Base-by-base conservation (phyloP, 2,888 invertebrate genomes). In the Drosophila neotestacea region DNA sequence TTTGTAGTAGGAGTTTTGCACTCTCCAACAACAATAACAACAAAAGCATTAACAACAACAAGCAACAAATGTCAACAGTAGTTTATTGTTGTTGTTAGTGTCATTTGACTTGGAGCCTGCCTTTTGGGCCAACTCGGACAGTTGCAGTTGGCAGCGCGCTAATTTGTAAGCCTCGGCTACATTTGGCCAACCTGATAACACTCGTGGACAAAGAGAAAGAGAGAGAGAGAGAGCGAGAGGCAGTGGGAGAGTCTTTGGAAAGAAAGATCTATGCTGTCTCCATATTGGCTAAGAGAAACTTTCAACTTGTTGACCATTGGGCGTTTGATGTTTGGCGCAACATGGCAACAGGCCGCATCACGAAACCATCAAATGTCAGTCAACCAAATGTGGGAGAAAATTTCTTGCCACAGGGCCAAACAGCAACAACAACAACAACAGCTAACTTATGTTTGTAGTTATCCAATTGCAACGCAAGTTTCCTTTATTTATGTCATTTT, bases 51-150 rank as follows among this genome's bases (percentile, higher is more conserved):
- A 74, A 63, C 77, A 70, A 63, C 75, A 78, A 78, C 72, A 86
- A 81, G 65, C 75, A 78, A 78, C 72, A 86, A 81, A 82, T 86
- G 89, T 88, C 86, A 87, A 82, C 87, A 82, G 85, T 85, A 79
- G 86, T 86, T 86, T 86, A 86, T 88, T 85, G 84, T 86, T 88
- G 87, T 88, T 88, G 87, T 85, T 82, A 80, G 82, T 88, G 77
- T 86, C 86, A 86, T 82, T 88, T 88, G 85, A 88, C 84, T 88
- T 78, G 83, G 84, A 77, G 81, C 46, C 87, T 76, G 88, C 77
- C 77, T 85, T 81, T 89, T 81, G 76, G 81, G 73, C 83, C 85
- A 78, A 79, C 73, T 77, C 72, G 83, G 81, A 84, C 88, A 85
- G 81, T 79, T 71, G 74, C 79, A 79, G 79, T 85, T 83, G 86